Base-by-base conservation (phyloP, 2,888 invertebrate species). In the Protophormia terraenovae region DNA sequence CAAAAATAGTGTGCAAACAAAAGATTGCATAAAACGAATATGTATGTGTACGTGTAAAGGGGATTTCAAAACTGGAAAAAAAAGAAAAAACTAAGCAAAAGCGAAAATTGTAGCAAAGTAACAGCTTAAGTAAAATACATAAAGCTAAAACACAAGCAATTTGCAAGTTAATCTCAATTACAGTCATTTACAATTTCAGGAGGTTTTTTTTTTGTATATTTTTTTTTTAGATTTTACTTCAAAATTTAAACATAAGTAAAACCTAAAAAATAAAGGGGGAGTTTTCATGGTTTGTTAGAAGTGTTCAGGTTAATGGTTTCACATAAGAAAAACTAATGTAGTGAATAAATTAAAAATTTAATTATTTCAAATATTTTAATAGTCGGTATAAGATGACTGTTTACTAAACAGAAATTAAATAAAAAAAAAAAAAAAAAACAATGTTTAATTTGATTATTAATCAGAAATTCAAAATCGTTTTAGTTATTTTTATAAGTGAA, bases 1-100 rank as follows among this genome's bases (percentile, higher is more conserved):
- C 73, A 60, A 66, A 60, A 69, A 75, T 75, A 29, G 50, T 60
- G 64, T 67, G 73, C 73, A 81, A 75, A 81, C 72, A 80, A 80
- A 66, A 80, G 79, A 79, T 64, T 72, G 50, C 38, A 69, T 47
- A 72, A 38, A 69, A 60, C 19, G 38, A 50, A 62, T 27, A 69
- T 4, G 22, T 27, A 16, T n/a, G n/a, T n/a, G n/a, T n/a, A n/a
- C n/a, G n/a, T n/a, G n/a, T n/a, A n/a, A n/a, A n/a, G n/a, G n/a
- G n/a, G n/a, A n/a, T n/a, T n/a, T n/a, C 19, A 32, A 22, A 22
- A 16, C 6, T 16, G 19, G n/a, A 50, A 22, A n/a, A 24, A 47
- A 24, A 29, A 1, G 1, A n/a, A 22, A 14, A 47, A 47, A 45
- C 14, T 6, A 14, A 35, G 35, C 24, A 53, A 53, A 5, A 3